phyloP scores from a whole-genome alignment of 2,888 invertebrate species.

The Scaptomyza tumidula region DNA sequence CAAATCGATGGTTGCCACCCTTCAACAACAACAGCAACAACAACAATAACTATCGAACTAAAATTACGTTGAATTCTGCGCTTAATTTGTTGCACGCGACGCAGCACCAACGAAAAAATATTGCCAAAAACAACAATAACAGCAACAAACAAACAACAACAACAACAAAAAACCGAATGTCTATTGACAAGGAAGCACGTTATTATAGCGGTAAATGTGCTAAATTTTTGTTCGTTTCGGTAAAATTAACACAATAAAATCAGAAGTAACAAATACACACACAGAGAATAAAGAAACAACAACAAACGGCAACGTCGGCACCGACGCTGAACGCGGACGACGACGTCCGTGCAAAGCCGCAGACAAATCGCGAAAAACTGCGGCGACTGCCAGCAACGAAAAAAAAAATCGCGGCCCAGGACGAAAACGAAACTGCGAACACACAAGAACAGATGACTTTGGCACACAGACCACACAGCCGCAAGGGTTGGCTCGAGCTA shows the following conservation, averaged over 20 bases:
- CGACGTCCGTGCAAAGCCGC: constrained; percentile 62
- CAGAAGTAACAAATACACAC: constrained; percentile 4
- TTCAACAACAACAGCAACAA: constrained; percentile 19
- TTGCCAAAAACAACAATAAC: constrained; percentile 14
- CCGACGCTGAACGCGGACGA: constrained; percentile 34
- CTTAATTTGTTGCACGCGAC: constrained; percentile 73
- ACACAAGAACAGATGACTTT: constrained; percentile 39
- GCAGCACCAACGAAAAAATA: constrained; percentile 40
- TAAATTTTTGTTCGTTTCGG: constrained; percentile 40
- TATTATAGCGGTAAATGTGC: constrained; percentile 67
- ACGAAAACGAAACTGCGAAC: constrained; percentile 35
- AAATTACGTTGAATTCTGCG: constrained; percentile 71
- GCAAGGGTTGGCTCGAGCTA: constrained; percentile 49
- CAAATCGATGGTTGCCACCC: constrained; percentile 74
- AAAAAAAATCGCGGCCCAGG: constrained; percentile 29
- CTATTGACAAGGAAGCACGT: constrained; percentile 73
- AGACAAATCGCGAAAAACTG: constrained; percentile 65
- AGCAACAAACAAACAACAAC: constrained; percentile 15
- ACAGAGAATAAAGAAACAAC: constrained; percentile 27
- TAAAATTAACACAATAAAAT: constrained; percentile 8
- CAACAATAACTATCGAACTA: constrained; percentile 25
- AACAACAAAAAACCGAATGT: constrained; percentile 22
- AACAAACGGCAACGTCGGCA: constrained; percentile 45
- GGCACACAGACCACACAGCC: constrained; percentile 10
- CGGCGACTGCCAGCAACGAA: constrained; percentile 32